phyloP scores from a whole-genome alignment of 2,888 invertebrate genomes.

The Dioctria rufipes region DNA sequence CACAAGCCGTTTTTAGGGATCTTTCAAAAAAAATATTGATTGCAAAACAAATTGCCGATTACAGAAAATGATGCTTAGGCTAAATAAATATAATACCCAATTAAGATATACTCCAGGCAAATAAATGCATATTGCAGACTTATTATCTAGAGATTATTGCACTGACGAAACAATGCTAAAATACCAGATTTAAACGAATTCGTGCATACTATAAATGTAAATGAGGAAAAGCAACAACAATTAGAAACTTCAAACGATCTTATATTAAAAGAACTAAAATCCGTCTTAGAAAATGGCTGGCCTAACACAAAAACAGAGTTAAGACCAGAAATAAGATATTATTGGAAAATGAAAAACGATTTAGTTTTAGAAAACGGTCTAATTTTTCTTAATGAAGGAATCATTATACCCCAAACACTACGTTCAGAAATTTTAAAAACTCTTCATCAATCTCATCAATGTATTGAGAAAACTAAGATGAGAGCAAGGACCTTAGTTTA shows the following conservation, averaged over 20 bases:
- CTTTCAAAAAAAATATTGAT: constrained; percentile 56
- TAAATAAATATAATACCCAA: constrained; percentile 55
- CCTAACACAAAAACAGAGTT: background rate
- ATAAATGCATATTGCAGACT: constrained; percentile 59
- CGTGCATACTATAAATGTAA: constrained; percentile 58
- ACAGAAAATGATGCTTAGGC: constrained; percentile 58
- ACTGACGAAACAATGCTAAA: constrained; percentile 19
- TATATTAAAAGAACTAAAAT: constrained; percentile 1
- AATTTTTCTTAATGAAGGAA: constrained; percentile 11
- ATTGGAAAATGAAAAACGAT: background rate
- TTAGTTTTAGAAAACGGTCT: background rate
- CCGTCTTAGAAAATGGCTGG: background rate
- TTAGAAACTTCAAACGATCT: constrained; percentile 50
- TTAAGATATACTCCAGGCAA: constrained; percentile 59
- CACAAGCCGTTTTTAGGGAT: constrained; percentile 57
- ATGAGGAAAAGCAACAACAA: constrained; percentile 54
- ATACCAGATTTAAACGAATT: constrained; percentile 55
- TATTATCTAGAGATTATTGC: constrained; percentile 44
- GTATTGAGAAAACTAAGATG: constrained; percentile 50
- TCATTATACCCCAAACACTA: background rate
- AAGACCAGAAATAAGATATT: no score
- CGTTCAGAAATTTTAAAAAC: background rate
- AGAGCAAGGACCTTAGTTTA: constrained; percentile 43
- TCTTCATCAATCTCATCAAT: constrained; percentile 38
- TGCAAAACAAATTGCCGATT: constrained; percentile 56